These are phyloP conservation scores for Cossypha caffra DNA, from an alignment of 2,797 vertebrate species.

Conservation along the genomic window DNA sequence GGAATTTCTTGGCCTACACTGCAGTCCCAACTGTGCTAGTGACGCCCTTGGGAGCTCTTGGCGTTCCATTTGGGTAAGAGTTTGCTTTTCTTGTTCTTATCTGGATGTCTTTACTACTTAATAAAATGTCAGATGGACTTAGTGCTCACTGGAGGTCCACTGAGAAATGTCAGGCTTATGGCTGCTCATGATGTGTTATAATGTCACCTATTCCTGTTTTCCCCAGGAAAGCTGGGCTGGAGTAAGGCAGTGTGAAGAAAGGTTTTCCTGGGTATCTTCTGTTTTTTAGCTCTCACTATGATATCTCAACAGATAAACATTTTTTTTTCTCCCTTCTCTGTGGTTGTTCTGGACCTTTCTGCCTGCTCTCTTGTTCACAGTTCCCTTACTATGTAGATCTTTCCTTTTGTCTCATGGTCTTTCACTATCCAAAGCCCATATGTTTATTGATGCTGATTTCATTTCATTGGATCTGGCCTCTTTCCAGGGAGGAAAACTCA, in stretches of 20 bases:
- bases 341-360: not conserved
- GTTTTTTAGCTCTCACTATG: not conserved
- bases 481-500: not conserved
- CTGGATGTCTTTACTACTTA: not conserved
- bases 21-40: slow-evolving; percentile 92
- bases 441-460: not conserved
- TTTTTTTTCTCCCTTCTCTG: not conserved
- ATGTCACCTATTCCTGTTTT: not conserved
- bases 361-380: not conserved
- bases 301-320: not conserved
- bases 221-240: not conserved
- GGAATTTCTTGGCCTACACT: slow-evolving; percentile 96
- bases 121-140: not conserved
- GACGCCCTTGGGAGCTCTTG: slow-evolving; percentile 94
- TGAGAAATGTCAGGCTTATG: not conserved
- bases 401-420: not conserved
- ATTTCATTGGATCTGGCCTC: not conserved
- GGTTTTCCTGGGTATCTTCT: not conserved
- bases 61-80: slow-evolving; percentile 94
- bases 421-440: not conserved
- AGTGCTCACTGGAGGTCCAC: not conserved
- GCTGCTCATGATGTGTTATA: not conserved
- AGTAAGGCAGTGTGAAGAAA: not conserved
- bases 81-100: slow-evolving; percentile 47
- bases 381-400: not conserved